These are phyloP conservation scores for Trissolcus basalis DNA, from an alignment of 1,140 invertebrate genomes.

Conservation along the genomic window DNA sequence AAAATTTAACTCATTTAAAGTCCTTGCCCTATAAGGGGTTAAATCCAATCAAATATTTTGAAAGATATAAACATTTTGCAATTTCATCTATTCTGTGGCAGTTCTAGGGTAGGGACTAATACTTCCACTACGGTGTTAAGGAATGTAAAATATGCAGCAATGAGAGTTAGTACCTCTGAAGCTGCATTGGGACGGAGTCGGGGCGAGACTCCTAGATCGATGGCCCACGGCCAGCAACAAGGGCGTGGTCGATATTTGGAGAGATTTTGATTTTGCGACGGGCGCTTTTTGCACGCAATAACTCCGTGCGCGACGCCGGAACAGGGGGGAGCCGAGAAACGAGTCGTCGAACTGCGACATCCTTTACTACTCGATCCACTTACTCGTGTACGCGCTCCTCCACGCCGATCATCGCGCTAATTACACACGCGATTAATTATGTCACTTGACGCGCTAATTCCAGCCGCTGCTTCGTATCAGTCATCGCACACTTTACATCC, in stretches of 20 bases:
- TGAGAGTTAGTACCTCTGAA: conserved; percentile 68
- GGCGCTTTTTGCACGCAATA: conserved; percentile 71
- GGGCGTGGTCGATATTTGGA: conserved; percentile 69
- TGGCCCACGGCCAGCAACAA: conserved; percentile 70
- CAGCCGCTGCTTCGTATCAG: not conserved
- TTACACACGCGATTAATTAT: conserved; percentile 27
- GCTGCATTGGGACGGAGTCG: conserved; percentile 67
- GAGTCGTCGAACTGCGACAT: conserved; percentile 75
- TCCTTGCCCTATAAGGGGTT: no score
- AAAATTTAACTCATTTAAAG: no score
- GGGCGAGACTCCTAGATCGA: conserved; percentile 66
- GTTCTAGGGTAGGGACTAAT: no score
- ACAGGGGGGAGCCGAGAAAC: conserved; percentile 71
- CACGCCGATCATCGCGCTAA: conserved; percentile 1
- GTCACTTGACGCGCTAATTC: conserved; percentile 2
- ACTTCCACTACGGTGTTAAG: not conserved
- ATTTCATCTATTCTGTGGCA: no score
- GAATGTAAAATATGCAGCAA: conserved; percentile 15
- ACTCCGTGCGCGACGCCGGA: conserved; percentile 72
- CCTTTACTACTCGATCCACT: conserved; percentile 21
- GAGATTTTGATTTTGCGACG: conserved; percentile 70
- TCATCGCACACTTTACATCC: conserved; percentile 4
- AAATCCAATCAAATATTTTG: no score
- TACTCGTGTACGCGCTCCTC: not conserved
- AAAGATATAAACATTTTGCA: no score